Base-by-base conservation (phyloP, 2,797 vertebrate species). In the Eulemur albifrons region DNA sequence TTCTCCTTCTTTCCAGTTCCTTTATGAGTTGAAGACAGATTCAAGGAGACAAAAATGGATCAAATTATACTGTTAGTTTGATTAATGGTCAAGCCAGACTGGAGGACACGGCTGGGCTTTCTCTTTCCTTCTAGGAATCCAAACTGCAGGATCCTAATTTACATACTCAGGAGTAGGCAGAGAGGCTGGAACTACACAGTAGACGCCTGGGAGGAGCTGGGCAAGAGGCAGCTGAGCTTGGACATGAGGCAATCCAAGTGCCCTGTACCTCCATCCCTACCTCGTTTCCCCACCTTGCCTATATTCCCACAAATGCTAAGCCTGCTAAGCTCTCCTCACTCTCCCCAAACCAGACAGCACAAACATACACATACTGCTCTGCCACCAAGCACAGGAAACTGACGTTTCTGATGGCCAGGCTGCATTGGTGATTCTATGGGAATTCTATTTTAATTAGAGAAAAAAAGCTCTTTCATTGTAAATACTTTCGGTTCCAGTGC, bases 1-100 rank as follows among this genome's bases (percentile, higher is more conserved):
- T 10, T 72, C 8, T 83, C 12, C 45, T 79, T 59, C 21, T 80
- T 38, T 72, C 30, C 1, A 61, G 10, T 72, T 80, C 20, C 48
- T 87, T 67, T 23, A 65, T 67, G 67, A 87, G 75, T 27, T 72
- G 67, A 97, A 94, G 40, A 61, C 23, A 96, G 59, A 85, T 54
- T 89, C 61, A 80, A 76, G 61, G 72, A 90, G 27, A 50, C 52
- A 91, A 91, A 96, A 83, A 57, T 52, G 12, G 15, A 93, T 75
- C 27, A 40, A 76, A 81, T 11, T 87, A 81, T 50, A 59, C 6
- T 72, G 18, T 69, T 94, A 77, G 18, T 84, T 95, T 96, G 94
- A 88, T 67, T 91, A 80, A 76, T 76, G 18, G 30, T 87, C 27
- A 88, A 63, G 30, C 15, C 52, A 52, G 27, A 76, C 48, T 80